Conservation (phyloP, 2,113 vertebrate species). For the Zosterops hypoxanthus region DNA sequence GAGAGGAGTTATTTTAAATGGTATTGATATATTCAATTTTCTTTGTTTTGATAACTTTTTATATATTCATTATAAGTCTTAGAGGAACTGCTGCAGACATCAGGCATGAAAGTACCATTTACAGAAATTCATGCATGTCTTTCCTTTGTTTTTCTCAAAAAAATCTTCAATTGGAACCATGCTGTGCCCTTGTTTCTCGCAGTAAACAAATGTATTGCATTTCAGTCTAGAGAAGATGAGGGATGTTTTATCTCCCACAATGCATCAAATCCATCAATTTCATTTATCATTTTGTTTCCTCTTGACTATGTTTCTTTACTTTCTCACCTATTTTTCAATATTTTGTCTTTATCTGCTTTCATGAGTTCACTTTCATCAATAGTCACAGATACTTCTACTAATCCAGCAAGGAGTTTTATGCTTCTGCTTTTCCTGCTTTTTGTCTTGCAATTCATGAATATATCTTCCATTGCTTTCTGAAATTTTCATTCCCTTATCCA, state of each 20-base stretch:
- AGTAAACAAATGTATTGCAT: neutral
- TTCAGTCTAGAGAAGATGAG: neutral
- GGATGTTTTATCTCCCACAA: neutral
- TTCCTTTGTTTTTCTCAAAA: neutral
- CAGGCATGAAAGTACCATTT: neutral
- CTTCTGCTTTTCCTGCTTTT: neutral
- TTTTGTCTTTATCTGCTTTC: neutral
- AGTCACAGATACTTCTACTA: neutral
- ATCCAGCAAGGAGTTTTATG: neutral
- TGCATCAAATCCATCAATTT: neutral
- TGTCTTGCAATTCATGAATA: neutral
- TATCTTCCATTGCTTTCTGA: neutral
- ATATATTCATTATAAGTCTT: neutral
- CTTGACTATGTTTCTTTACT: neutral
- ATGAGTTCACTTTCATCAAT: neutral
- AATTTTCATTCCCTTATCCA: neutral
- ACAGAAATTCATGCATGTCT: neutral
- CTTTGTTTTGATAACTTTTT: neutral
- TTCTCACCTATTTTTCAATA: neutral
- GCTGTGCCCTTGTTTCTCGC: neutral
- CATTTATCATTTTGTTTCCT: neutral
- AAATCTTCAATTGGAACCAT: neutral
- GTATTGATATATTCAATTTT: neutral
- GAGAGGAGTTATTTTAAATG: neutral
- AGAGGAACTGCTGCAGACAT: neutral